phyloP scores from a whole-genome alignment of 2,797 vertebrate genomes.

The Gymnodraco acuticeps region DNA sequence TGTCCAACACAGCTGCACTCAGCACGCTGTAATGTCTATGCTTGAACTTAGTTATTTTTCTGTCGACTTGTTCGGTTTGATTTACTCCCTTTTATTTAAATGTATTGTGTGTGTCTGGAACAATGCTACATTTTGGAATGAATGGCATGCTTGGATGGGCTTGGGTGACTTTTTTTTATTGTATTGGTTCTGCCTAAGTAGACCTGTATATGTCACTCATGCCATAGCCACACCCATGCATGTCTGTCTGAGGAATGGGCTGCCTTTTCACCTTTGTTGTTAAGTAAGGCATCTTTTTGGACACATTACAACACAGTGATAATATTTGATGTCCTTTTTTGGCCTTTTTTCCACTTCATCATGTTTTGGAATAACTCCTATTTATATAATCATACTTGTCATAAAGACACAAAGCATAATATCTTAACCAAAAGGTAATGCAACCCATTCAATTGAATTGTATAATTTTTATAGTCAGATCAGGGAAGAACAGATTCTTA shows the following conservation, averaged over 20 bases:
- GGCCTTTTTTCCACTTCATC: slow-evolving; percentile 22
- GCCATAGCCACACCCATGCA: slow-evolving; percentile 82
- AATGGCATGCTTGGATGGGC: slow-evolving; percentile 83
- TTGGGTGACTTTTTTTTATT: slow-evolving; percentile 82
- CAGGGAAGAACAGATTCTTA: slow-evolving; percentile 20
- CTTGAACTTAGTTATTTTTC: slow-evolving; percentile 73
- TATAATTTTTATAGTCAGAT: slow-evolving; percentile 1
- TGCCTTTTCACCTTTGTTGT: slow-evolving; percentile 83
- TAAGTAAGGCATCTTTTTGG: slow-evolving; percentile 61
- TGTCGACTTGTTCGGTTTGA: slow-evolving; percentile 73
- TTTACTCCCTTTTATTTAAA: slow-evolving; percentile 69
- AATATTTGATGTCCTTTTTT: slow-evolving; percentile 9
- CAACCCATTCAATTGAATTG: slow-evolving; percentile 6
- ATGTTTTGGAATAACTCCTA: slow-evolving; percentile 23
- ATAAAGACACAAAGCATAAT: slow-evolving; percentile 19
- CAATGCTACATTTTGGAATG: slow-evolving; percentile 79
- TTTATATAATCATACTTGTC: slow-evolving; percentile 21
- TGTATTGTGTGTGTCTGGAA: slow-evolving; percentile 73
- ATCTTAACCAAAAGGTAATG: slow-evolving; percentile 31
- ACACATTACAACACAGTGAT: slow-evolving; percentile 44
- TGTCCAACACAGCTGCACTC: slow-evolving; percentile 77
- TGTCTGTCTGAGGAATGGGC: slow-evolving; percentile 84
- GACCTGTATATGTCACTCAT: slow-evolving; percentile 80
- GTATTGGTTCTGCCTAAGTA: slow-evolving; percentile 75
- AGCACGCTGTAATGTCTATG: slow-evolving; percentile 70